Evolutionary conservation across 2,888 invertebrate species (phyloP), one percentile per base, ranked within the genome.

Genomic region (Eilema sororculum): DNA sequence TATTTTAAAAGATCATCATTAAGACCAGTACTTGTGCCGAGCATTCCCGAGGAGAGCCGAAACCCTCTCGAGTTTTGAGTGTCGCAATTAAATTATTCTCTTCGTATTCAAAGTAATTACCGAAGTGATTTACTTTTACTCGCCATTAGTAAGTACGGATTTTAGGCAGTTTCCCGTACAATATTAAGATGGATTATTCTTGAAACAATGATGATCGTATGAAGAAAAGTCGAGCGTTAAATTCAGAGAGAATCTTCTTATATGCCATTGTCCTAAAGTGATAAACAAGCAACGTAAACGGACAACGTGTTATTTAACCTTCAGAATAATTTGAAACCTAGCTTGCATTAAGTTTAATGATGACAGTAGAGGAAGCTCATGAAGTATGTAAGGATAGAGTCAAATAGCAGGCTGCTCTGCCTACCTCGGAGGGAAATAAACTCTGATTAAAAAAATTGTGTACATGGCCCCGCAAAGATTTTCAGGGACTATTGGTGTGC

Each of bases 1-100:
- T 67, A 68, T 69, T 76, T 71, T 71, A 72, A 61, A 64, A 69
- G 61, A 72, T 69, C 61, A 52, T 75, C 77, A 75, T 79, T 77
- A 83, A 81, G 73, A 78, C 81, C 74, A 75, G 79, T 80, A 78
- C 75, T 79, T 75, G 79, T 75, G 80, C 78, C 81, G 82, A 78
- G 78, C 69, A 81, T 83, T 80, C 71, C 79, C 75, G 71, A 80
- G 75, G 81, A 83, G 80, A 76, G 75, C 81, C 78, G 79, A 77
- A 68, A 37, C 65, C 67, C 64, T 65, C 63, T 83, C 80, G 84
- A 87, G 87, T 87, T 87, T 87, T 76, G 80, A 90, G 87, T 87
- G 87, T 82, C 83, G 88, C 90, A 90, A 91, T 90, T 90, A 88
- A 90, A 91, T 91, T 90, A 90, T 84, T 77, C 79, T 82, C 83